Evolutionary conservation across 2,113 vertebrate species (phyloP), one percentile per base, ranked within the genome.

Genomic region (Solea senegalensis): DNA sequence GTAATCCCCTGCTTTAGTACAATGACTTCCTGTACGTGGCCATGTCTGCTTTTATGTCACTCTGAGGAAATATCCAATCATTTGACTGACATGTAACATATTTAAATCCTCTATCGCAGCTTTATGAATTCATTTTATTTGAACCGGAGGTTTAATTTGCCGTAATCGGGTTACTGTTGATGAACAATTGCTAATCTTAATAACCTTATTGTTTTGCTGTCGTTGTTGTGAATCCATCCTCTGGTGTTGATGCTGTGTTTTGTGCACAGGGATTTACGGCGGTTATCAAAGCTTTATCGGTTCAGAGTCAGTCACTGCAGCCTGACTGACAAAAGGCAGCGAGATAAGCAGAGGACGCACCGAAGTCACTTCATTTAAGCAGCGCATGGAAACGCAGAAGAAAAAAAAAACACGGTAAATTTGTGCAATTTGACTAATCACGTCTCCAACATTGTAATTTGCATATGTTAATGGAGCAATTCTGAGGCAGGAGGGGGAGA

Each of bases 381-480:
- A 43, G 80, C 55, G 81, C 83, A 69, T 74, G 85, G 72, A 87
- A 81, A 93, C 9, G 11, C 14, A 34, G 2, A 34, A 34, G 34
- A 2, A 2, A 34, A 21, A 21, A 21, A 21, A 21, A 86, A 80
- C 81, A 87, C 84, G 41, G 53, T 59, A 91, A 88, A 90, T 85
- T 57, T 80, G 74, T 77, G 82, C 87, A 86, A 78, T 91, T 90
- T 87, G 81, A 88, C 85, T 89, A 88, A 91, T 91, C 80, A 83
- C 67, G 50, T 85, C 87, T 84, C 79, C 54, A 70, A 64, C 27
- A 69, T 74, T 81, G 51, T 66, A 80, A 92, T 94, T 92, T 93
- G 90, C 92, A 94, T 92, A 92, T 92, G 89, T 89, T 91, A 93
- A 93, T 91, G 89, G 85, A 73, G 73, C 71, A 59, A 62, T 79